Conservation (phyloP, 64 coral and sea anemone genomes). For the Anthopleura sola region DNA sequence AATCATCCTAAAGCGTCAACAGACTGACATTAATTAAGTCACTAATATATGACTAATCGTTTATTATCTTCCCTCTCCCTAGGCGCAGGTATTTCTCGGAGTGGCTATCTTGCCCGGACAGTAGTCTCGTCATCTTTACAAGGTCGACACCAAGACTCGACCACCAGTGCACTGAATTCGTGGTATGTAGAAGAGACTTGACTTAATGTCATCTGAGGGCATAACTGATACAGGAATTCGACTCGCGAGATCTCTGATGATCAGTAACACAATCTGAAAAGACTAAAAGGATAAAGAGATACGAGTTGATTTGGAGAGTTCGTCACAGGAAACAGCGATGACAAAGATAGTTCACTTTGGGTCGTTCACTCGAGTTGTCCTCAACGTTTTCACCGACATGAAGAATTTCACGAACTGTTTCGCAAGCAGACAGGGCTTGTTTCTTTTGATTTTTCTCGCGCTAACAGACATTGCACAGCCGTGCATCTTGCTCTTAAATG, state of each 20-base stretch:
- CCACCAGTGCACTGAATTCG: neutral
- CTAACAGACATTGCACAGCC: conserved; percentile 45
- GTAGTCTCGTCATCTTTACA: neutral
- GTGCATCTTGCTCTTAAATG: conserved; percentile 70
- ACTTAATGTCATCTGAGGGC: conserved; percentile 15
- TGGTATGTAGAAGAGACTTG: conserved; percentile 13
- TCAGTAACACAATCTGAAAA: conserved; percentile 8
- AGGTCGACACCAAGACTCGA: neutral
- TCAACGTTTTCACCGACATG: neutral
- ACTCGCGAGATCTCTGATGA: neutral
- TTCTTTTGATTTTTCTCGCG: neutral
- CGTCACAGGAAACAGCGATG: neutral
- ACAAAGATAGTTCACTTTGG: neutral
- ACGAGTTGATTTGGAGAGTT: neutral
- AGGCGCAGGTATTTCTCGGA: neutral
- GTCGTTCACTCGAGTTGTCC: neutral
- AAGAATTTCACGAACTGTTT: neutral
- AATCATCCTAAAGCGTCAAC: conserved; percentile 20
- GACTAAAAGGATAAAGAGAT: conserved; percentile 1
- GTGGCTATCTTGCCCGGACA: neutral
- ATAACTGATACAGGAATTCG: conserved; percentile 15
- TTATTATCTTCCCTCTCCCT: neutral
- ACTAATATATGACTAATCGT: conserved; percentile 35
- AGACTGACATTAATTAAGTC: conserved; percentile 29
- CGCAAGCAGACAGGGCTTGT: neutral